phyloP scores from a whole-genome alignment of 2,113 vertebrate species.

The Carassius gibelio region DNA sequence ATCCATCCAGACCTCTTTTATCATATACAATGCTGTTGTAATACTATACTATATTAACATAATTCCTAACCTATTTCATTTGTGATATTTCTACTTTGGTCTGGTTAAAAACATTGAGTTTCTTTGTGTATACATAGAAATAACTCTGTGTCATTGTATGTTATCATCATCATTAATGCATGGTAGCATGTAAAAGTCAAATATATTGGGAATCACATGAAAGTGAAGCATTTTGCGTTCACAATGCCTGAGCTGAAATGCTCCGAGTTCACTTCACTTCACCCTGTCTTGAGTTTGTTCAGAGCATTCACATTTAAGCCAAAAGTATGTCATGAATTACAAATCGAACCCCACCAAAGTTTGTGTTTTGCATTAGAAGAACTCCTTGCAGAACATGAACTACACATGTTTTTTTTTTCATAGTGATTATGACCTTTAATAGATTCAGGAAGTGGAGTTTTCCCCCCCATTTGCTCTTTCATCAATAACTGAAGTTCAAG shows the following conservation, averaged over 20 bases:
- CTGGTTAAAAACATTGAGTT: background rate
- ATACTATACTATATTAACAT: background rate
- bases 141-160: background rate
- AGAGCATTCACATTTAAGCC: background rate
- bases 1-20: background rate
- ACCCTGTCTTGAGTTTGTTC: background rate
- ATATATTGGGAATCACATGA: background rate
- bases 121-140: background rate
- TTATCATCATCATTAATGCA: background rate
- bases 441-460: background rate
- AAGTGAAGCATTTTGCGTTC: background rate
- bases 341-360: too few species aligned
- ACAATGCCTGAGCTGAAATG: background rate
- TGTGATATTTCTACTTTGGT: background rate
- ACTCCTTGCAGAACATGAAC: too few species aligned
- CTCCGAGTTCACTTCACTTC: background rate
- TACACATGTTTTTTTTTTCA: background rate
- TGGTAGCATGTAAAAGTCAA: background rate
- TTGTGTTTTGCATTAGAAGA: too few species aligned
- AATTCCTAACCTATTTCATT: too few species aligned
- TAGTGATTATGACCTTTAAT: background rate
- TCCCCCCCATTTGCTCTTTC: constrained; percentile 18
- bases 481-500: background rate
- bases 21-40: background rate
- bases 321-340: background rate